These are phyloP conservation scores for Bombus confusus DNA, from an alignment of 1,140 invertebrate species.

Conservation along the genomic window DNA sequence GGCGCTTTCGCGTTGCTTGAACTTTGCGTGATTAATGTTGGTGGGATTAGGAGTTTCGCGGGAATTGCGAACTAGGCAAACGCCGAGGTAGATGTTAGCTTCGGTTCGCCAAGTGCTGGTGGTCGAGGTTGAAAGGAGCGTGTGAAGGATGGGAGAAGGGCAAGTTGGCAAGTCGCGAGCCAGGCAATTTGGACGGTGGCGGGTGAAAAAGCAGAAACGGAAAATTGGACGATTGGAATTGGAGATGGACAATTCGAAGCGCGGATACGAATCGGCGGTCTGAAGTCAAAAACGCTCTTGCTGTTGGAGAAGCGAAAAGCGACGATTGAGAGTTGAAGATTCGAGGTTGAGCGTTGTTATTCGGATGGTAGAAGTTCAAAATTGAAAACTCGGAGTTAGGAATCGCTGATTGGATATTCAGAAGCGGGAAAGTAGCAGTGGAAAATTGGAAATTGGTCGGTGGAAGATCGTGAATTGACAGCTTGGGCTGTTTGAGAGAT, in stretches of 20 bases:
- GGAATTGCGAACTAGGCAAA: neutral
- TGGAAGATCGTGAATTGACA: no score
- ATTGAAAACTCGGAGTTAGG: no score
- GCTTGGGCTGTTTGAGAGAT: no score
- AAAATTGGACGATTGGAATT: no score
- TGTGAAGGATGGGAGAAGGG: no score
- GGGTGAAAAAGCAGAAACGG: no score
- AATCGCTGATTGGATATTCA: neutral
- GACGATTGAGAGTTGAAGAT: no score
- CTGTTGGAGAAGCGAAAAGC: neutral
- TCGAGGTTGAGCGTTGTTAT: no score
- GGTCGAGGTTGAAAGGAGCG: neutral
- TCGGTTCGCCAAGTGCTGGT: neutral
- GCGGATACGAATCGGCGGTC: neutral
- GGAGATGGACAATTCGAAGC: no score
- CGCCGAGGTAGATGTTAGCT: neutral
- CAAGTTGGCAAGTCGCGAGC: neutral
- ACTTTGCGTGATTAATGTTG: neutral
- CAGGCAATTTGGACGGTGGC: neutral
- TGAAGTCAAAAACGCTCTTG: neutral
- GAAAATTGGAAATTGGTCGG: no score
- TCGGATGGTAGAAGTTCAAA: neutral
- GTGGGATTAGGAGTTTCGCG: neutral
- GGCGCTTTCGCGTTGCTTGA: neutral
- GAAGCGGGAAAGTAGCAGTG: no score